phyloP scores from a whole-genome alignment of 2,113 vertebrate species.

The Gallinago jamesoni region DNA sequence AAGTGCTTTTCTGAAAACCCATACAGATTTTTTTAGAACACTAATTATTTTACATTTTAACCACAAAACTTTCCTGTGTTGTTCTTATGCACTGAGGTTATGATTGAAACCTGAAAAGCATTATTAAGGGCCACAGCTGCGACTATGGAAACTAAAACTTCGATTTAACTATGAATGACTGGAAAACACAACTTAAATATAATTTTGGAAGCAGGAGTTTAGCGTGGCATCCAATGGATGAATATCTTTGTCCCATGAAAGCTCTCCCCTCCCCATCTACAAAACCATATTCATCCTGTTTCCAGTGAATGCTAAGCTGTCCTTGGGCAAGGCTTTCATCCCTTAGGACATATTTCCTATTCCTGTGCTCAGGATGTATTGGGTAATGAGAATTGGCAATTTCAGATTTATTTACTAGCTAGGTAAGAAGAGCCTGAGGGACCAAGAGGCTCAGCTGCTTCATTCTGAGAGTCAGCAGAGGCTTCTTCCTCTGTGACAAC shows the following conservation, averaged over 20 bases:
- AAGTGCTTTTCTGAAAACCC: not conserved
- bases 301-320: not conserved
- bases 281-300: not conserved
- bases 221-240: fast-evolving
- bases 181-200: not conserved
- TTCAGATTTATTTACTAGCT: not conserved
- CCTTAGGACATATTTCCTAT: not conserved
- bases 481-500: not conserved
- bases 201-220: not conserved
- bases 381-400: not conserved
- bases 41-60: not conserved
- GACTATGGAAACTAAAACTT: not conserved
- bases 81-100: not conserved
- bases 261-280: not conserved
- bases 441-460: not conserved
- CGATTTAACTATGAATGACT: not conserved
- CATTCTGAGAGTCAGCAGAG: not conserved
- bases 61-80: fast-evolving
- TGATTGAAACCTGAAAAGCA: not conserved
- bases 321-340: not conserved
- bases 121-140: not conserved
- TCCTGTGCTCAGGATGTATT: not conserved
- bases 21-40: not conserved
- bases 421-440: not conserved
- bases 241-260: not conserved